A percentile compares a stretch with the other conserved stretches of the same genome.
Evolutionary conservation across 2,113 vertebrate genomes (phyloP).

Genomic region (Cygnus buccinator): DNA sequence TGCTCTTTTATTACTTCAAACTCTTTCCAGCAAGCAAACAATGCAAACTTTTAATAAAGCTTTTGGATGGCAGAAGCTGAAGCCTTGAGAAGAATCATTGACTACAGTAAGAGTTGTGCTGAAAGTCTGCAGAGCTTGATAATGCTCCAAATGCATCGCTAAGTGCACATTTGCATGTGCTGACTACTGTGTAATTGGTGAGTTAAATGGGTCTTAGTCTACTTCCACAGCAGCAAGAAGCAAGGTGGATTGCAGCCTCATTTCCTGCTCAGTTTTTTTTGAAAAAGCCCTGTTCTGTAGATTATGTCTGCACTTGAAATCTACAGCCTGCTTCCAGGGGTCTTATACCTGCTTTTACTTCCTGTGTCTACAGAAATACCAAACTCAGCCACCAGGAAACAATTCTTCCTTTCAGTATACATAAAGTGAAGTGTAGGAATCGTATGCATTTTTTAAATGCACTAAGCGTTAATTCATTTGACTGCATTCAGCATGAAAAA

Average conservation of each 20-base stretch:
- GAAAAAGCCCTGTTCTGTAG: background rate
- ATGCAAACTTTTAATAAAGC: background rate
- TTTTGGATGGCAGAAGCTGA: background rate
- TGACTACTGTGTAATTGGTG: background rate
- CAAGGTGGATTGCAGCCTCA: background rate
- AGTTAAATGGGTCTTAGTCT: background rate
- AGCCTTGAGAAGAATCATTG: background rate
- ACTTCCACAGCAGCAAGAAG: background rate
- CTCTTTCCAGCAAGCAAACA: conserved; percentile 23
- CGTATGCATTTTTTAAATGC: background rate
- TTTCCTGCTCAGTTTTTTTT: background rate
- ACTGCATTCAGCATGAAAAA: background rate
- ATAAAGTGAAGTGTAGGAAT: background rate
- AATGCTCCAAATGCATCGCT: background rate
- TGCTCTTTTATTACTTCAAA: background rate
- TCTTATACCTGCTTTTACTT: background rate
- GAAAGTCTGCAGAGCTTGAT: background rate
- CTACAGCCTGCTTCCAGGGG: background rate
- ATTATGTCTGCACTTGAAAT: background rate
- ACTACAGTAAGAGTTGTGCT: background rate
- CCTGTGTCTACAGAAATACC: background rate
- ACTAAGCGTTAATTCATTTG: background rate
- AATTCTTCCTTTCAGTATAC: background rate
- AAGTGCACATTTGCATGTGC: background rate
- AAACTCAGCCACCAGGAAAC: background rate